Conservation (phyloP, 1,140 invertebrate species). For the Hyles euphorbiae region DNA sequence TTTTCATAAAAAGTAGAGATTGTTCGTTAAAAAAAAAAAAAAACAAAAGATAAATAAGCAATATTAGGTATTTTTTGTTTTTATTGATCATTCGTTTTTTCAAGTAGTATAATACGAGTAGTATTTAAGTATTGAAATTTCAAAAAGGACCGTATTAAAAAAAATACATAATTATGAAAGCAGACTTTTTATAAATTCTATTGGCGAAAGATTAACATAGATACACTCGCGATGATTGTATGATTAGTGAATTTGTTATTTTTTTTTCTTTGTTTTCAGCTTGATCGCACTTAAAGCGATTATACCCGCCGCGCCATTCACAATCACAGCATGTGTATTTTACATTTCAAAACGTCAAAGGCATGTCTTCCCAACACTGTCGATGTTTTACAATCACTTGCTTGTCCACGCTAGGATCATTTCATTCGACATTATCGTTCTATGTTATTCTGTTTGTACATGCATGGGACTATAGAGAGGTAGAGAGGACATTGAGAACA, state of each 20-base stretch:
- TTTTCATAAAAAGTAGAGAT: too few relatives aligned
- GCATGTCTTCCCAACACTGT: slow-evolving; percentile 58
- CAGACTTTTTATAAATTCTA: too few relatives aligned
- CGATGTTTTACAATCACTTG: slow-evolving; percentile 42
- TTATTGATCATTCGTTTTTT: neutral
- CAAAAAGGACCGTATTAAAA: too few relatives aligned
- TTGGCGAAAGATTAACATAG: too few relatives aligned
- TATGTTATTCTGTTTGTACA: slow-evolving; percentile 35
- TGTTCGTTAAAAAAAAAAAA: too few relatives aligned
- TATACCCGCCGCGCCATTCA: slow-evolving; percentile 4
- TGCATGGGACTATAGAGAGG: slow-evolving; percentile 8
- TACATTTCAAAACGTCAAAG: slow-evolving; percentile 29
- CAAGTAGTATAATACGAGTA: too few relatives aligned
- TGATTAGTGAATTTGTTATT: slow-evolving; percentile 17
- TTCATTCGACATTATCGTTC: slow-evolving; percentile 29
- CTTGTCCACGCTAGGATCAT: slow-evolving; percentile 36
- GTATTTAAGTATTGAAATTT: too few relatives aligned
- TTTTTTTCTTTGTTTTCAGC: slow-evolving; percentile 34
- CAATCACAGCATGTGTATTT: slow-evolving; percentile 33
- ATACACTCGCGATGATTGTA: slow-evolving; percentile 29
- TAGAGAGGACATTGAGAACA: neutral
- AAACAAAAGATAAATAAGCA: neutral
- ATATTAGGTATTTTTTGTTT: neutral
- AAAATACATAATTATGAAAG: too few relatives aligned
- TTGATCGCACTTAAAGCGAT: slow-evolving; percentile 27